Conservation (phyloP, 2,113 vertebrate genomes). For the Petromus typicus region DNA sequence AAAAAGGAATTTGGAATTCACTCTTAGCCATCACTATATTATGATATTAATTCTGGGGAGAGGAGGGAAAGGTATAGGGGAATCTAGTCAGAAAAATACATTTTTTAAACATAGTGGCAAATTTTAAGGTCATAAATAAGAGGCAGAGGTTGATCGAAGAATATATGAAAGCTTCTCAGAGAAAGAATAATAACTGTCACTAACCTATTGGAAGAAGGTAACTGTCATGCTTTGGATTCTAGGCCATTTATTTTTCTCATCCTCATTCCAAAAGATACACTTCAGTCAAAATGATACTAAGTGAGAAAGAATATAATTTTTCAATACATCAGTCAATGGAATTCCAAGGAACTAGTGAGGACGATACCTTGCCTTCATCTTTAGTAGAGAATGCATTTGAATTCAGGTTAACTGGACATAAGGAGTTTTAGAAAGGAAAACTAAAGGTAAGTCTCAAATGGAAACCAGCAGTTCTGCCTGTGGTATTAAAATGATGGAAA, state of each 20-base stretch:
- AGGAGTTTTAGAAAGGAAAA: neutral
- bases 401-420: neutral
- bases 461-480: neutral
- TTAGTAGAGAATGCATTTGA: neutral
- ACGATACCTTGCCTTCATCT: neutral
- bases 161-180: neutral
- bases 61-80: no score
- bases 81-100: neutral
- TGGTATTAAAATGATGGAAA: neutral
- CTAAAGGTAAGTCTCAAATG: neutral
- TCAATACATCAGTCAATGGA: neutral
- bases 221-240: neutral
- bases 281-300: neutral
- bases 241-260: neutral
- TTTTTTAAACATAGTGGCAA: slow-evolving; percentile 9
- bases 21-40: neutral
- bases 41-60: neutral
- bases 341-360: neutral
- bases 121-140: neutral
- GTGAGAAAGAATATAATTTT: neutral
- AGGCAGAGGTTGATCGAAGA: neutral
- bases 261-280: neutral
- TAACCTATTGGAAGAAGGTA: neutral
- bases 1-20: neutral
- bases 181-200: neutral